Percentiles rank a stretch among this genome's conserved stretches.
Conservation (phyloP, 2,888 invertebrate genomes). For the Folsomia candida region DNA sequence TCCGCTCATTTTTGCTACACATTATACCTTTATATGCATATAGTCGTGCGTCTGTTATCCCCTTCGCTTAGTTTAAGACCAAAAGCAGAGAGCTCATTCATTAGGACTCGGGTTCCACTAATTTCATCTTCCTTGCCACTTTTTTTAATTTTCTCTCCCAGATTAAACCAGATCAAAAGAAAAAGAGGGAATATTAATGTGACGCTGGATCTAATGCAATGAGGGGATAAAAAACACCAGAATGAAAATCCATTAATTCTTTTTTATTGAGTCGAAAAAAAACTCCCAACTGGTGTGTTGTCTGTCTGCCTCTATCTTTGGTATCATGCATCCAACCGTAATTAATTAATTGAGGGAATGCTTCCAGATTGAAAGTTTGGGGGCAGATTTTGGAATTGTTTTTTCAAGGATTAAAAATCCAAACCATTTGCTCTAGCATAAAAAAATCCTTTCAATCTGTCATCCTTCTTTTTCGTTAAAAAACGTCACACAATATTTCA, state of each 20-base stretch:
- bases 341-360: neutral
- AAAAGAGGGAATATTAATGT: constrained; percentile 12
- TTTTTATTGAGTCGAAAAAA: constrained; percentile 1
- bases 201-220: neutral
- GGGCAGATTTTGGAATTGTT: neutral
- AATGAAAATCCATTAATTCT: constrained; percentile 13
- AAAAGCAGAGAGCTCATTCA: constrained; percentile 7
- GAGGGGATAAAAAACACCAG: constrained; percentile 1
- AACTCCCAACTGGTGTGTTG: neutral
- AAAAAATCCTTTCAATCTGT: no score
- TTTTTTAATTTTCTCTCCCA: constrained; percentile 7
- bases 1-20: no score
- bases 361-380: neutral
- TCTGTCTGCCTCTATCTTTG: neutral
- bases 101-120: neutral
- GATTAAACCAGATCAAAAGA: constrained; percentile 9
- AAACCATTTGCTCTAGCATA: no score
- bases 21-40: neutral
- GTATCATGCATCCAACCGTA: neutral
- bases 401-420: neutral
- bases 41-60: no score
- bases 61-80: neutral
- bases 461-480: no score
- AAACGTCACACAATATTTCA: no score
- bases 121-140: neutral